Conservation (phyloP, 2,888 invertebrate genomes). For the Ectemnius continuus region DNA sequence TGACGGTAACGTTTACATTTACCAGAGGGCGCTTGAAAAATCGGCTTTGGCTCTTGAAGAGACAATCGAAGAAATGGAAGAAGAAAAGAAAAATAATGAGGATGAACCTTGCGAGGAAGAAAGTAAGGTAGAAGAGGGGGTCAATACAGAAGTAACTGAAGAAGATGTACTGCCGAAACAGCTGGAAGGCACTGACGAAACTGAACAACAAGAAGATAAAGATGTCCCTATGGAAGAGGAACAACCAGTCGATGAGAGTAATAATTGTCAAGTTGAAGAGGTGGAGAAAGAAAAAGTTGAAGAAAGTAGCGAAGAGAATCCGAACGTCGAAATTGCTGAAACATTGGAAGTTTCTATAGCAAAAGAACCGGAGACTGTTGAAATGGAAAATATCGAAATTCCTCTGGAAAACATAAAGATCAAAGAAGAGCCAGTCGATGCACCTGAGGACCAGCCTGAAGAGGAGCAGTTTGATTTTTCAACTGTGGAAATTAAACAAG, state of each 20-base stretch:
- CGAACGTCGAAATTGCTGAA: slow-evolving; percentile 77
- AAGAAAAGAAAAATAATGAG: slow-evolving; percentile 62
- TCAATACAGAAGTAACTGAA: slow-evolving; percentile 36
- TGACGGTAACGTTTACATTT: slow-evolving; percentile 36
- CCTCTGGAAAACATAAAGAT: slow-evolving; percentile 80
- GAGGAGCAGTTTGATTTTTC: slow-evolving; percentile 61
- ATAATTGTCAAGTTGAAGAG: slow-evolving; percentile 64
- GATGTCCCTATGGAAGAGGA: slow-evolving; percentile 71
- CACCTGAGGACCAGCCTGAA: slow-evolving; percentile 54
- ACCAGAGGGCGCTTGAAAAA: slow-evolving; percentile 72
- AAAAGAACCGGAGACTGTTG: slow-evolving; percentile 50
- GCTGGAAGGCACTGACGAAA: slow-evolving; percentile 76
- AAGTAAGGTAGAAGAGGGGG: slow-evolving; percentile 60
- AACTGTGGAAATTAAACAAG: slow-evolving; percentile 68
- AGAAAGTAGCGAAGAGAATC: slow-evolving; percentile 73
- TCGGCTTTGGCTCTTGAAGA: slow-evolving; percentile 66
- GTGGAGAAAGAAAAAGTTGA: slow-evolving; percentile 53
- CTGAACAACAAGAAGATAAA: slow-evolving; percentile 78
- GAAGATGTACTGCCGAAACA: slow-evolving; percentile 79
- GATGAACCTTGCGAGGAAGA: slow-evolving; percentile 57
- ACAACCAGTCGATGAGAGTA: slow-evolving; percentile 69
- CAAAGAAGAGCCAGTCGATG: slow-evolving; percentile 85
- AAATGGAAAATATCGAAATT: slow-evolving; percentile 82
- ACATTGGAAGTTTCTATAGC: slow-evolving; percentile 74
- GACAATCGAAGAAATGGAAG: slow-evolving; percentile 65